Evolutionary conservation across 2,797 vertebrate genomes (phyloP).

Genomic region (Etheostoma nigrum): DNA sequence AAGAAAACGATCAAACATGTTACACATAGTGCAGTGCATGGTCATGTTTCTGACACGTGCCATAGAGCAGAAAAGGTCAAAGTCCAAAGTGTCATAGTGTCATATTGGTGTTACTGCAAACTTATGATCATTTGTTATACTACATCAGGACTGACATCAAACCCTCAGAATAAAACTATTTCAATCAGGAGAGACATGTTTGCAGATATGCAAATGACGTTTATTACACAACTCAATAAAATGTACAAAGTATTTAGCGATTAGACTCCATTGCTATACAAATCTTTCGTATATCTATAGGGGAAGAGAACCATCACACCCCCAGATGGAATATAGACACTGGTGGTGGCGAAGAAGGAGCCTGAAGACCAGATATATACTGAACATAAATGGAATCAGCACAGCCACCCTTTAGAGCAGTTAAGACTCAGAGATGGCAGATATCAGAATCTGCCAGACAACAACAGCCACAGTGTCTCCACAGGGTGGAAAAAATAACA

Average conservation of each 20-base stretch:
- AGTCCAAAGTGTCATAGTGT: slow-evolving; percentile 55
- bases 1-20: slow-evolving; percentile 3
- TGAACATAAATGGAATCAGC: background rate
- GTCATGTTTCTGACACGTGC: slow-evolving; percentile 42
- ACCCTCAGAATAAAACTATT: slow-evolving; percentile 1
- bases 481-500: slow-evolving; percentile 8
- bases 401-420: background rate
- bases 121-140: background rate
- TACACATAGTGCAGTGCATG: background rate
- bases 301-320: too few relatives aligned
- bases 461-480: background rate
- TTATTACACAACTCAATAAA: too few relatives aligned
- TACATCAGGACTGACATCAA: slow-evolving; percentile 1
- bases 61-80: slow-evolving; percentile 43
- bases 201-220: too few relatives aligned
- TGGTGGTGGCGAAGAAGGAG: too few relatives aligned
- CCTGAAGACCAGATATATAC: background rate
- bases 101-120: slow-evolving; percentile 10
- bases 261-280: too few relatives aligned
- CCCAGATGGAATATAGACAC: too few relatives aligned
- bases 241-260: too few relatives aligned
- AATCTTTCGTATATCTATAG: too few relatives aligned
- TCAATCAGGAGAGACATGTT: too few relatives aligned
- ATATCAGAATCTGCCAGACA: background rate
- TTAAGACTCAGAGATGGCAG: background rate